These are phyloP conservation scores for Pocota personata DNA, from an alignment of 2,888 invertebrate species.

Conservation along the genomic window DNA sequence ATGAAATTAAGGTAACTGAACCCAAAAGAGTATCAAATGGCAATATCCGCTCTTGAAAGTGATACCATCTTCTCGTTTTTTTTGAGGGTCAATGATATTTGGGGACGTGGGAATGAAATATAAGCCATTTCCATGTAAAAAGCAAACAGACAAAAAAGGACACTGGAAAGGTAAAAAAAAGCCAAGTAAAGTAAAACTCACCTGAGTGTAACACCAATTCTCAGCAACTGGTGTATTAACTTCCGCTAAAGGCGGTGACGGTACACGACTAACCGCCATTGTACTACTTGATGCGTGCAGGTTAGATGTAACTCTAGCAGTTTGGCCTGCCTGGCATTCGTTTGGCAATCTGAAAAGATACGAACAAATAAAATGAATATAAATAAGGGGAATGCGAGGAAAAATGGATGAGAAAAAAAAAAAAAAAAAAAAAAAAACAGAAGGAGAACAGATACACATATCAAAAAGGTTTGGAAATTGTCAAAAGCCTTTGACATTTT, in stretches of 20 bases:
- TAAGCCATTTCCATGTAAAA: neutral
- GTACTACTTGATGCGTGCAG: conserved; percentile 92
- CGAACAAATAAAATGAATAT: conserved; percentile 63
- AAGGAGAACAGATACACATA: no score
- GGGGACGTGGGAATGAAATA: conserved; percentile 51
- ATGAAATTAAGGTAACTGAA: conserved; percentile 20
- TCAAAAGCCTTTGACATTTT: no score
- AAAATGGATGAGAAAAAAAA: neutral
- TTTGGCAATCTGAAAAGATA: conserved; percentile 89
- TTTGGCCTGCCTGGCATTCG: conserved; percentile 91
- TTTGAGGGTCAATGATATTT: neutral
- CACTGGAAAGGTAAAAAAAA: neutral
- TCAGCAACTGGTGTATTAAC: conserved; percentile 99
- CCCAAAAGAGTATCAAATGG: conserved; percentile 34
- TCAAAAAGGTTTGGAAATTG: no score
- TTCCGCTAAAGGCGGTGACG: conserved; percentile 97
- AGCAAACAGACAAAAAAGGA: conserved; percentile 13
- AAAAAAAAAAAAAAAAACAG: neutral
- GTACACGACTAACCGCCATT: conserved; percentile 98
- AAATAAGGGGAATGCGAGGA: conserved; percentile 43
- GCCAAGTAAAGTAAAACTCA: conserved; percentile 83
- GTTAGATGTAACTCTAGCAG: conserved; percentile 94
- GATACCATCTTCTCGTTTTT: conserved; percentile 11
- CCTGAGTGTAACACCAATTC: conserved; percentile 99
- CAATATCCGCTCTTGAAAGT: conserved; percentile 58